Base-by-base conservation (phyloP, 2,113 vertebrate genomes). In the Paracyprichromis sp. region DNA sequence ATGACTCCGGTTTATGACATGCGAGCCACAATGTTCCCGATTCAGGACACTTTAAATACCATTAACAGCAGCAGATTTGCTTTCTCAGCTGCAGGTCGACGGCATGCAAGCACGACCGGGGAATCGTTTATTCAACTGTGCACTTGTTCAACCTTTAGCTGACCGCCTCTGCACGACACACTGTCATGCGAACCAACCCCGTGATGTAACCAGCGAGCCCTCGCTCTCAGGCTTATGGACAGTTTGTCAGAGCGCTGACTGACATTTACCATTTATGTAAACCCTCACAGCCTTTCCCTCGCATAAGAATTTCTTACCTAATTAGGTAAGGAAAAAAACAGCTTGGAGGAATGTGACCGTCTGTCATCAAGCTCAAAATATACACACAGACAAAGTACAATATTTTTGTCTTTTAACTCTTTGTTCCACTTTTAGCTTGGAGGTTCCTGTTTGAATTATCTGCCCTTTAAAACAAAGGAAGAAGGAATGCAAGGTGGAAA, bases 401-500 rank as follows among this genome's bases (percentile, higher is more conserved):
- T 86, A 73, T 93, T 87, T 90, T 69, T 80, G 8, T 36, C 38
- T 83, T 83, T 87, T 53, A 85, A 78, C 36, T 78, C 80, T 85
- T 86, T 90, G 90, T 91, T 92, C 86, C 88, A 78, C 40, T 84
- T 92, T 88, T 61, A 73, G 83, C 78, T 63, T 5, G 1, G 78
- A 45, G 6, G 8, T 92, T 92, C 89, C 90, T 89, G 91, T 88
- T 91, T 85, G 57, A 50, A 6, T 80, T 17, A 5, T 11, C 73
- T 13, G 34, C 53, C 11, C n/a, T 7, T 43, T 9, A 4, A 59
- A 78, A 90, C 89, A 92, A 86, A 92, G 54, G 61, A 14, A 79
- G 83, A 16, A 80, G 88, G 86, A 90, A 82, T 76, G 66, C 3
- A 24, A 90, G 76, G 84, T 92, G 90, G 90, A 93, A 92, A 90